These are phyloP conservation scores for Dendrolimus pini DNA, from an alignment of 2,888 invertebrate species.

Conservation along the genomic window DNA sequence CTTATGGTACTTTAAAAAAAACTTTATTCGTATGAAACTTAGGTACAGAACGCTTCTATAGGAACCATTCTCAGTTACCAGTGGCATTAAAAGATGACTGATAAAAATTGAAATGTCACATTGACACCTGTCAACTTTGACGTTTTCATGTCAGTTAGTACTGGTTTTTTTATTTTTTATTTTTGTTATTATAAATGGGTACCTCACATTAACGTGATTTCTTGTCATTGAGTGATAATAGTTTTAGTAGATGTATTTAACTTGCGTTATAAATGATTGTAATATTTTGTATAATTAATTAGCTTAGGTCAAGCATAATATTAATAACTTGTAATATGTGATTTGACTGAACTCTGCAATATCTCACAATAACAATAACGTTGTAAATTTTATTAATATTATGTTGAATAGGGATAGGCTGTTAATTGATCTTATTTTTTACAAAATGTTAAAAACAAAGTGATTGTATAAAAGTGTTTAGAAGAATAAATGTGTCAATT, in stretches of 20 bases:
- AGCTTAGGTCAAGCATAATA: constrained; percentile 30
- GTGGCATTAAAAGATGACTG: constrained; percentile 29
- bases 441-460: constrained; percentile 55
- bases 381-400: constrained; percentile 35
- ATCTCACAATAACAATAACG: constrained; percentile 35
- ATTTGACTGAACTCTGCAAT: constrained; percentile 70
- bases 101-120: constrained; percentile 43
- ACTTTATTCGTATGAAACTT: constrained; percentile 32
- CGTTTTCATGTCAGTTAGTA: constrained; percentile 30
- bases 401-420: constrained; percentile 68
- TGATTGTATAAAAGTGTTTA: constrained; percentile 66
- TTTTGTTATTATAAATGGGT: constrained; percentile 32
- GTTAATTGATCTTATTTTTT: constrained; percentile 68
- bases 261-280: constrained; percentile 28
- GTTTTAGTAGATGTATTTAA: constrained; percentile 28
- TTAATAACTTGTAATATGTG: constrained; percentile 39
- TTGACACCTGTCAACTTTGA: constrained; percentile 58
- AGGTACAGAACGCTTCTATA: constrained; percentile 45
- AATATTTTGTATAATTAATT: constrained; percentile 28
- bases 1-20: constrained; percentile 12
- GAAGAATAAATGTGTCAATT: constrained; percentile 69
- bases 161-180: constrained; percentile 14
- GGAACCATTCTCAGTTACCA: constrained; percentile 41
- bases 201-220: constrained; percentile 48
- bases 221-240: constrained; percentile 64